Conservation (phyloP, 2,113 vertebrate genomes). For the Ceyx melanurus region DNA sequence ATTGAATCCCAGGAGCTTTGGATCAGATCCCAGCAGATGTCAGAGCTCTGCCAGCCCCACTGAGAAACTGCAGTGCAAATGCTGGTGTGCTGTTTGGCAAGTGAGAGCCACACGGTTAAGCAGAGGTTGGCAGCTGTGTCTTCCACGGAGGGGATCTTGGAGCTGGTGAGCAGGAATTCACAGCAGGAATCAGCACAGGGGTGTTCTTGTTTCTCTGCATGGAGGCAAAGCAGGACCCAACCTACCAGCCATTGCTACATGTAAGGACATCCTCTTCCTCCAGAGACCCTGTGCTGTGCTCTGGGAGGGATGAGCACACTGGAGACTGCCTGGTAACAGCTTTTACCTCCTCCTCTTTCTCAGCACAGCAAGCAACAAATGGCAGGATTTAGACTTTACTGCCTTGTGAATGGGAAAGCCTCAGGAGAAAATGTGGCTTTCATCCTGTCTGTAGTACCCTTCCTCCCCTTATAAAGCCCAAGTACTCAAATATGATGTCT, state of each 20-base stretch:
- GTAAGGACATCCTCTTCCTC: not conserved
- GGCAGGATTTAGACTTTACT: not conserved
- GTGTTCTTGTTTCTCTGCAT: not conserved
- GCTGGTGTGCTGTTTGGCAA: not conserved
- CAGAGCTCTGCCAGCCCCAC: not conserved
- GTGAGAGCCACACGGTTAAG: not conserved
- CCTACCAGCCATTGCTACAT: not conserved
- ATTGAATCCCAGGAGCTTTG: constrained; percentile 12
- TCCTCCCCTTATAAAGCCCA: not conserved
- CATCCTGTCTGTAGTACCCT: not conserved
- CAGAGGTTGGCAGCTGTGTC: not conserved
- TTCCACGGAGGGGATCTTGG: not conserved
- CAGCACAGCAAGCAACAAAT: not conserved
- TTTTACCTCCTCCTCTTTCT: not conserved
- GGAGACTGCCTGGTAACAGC: not conserved
- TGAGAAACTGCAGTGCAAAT: not conserved
- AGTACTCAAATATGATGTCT: not conserved
- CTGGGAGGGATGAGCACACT: not conserved
- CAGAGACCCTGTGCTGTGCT: not conserved
- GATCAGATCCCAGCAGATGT: not conserved
- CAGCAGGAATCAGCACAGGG: not conserved
- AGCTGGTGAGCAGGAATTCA: not conserved
- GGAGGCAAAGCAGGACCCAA: not conserved
- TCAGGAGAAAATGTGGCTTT: not conserved
- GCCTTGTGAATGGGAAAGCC: not conserved